Evolutionary conservation across 2,113 vertebrate species (phyloP).

Genomic region (Nycticorax nycticorax): DNA sequence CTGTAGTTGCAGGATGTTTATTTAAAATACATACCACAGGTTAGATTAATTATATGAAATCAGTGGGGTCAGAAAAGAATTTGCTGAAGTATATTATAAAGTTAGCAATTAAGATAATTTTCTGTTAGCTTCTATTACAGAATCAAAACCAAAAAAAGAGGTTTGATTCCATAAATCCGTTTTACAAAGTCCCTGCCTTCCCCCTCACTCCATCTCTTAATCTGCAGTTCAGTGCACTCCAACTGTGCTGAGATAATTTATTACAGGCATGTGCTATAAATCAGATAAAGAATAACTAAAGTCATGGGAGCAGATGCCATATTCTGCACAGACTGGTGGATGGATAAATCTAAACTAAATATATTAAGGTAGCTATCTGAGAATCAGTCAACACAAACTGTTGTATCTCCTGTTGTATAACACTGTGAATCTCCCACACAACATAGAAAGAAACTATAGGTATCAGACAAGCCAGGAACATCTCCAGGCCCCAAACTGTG

Average conservation of each 20-base stretch:
- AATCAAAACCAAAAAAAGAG: background rate
- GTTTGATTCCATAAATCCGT: background rate
- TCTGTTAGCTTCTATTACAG: background rate
- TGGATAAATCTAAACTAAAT: background rate
- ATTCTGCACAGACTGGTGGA: background rate
- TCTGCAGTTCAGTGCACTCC: background rate
- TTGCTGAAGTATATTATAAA: background rate
- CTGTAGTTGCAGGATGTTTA: background rate
- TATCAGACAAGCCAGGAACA: background rate
- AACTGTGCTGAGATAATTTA: background rate
- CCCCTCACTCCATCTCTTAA: background rate
- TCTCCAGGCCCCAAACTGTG: background rate
- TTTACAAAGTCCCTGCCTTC: background rate
- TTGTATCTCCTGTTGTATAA: background rate
- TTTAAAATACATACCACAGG: background rate
- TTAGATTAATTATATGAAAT: background rate
- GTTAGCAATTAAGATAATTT: background rate
- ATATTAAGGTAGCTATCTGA: background rate
- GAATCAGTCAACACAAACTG: background rate
- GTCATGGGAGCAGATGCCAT: background rate
- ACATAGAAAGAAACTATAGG: background rate
- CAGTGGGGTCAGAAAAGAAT: background rate
- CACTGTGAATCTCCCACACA: background rate
- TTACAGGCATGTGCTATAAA: background rate
- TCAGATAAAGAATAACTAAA: background rate